Evolutionary conservation across 1,140 invertebrate species (phyloP).

Genomic region (Drosophila navojoa): DNA sequence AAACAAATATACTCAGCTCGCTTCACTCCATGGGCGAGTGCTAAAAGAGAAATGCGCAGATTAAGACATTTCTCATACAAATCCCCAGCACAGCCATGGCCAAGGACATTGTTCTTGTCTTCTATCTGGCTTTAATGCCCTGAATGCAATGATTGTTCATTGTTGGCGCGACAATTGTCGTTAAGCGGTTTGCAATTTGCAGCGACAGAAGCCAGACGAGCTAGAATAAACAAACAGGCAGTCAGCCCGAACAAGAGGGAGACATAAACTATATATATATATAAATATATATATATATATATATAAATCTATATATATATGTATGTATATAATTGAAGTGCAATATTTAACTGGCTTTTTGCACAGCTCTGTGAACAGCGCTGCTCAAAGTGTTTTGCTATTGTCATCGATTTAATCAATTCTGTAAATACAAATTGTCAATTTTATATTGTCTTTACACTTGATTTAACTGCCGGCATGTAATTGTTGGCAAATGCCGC

Average conservation of each 20-base stretch:
- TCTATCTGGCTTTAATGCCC: constrained; percentile 4
- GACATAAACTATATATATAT: neutral
- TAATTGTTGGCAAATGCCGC: too few species aligned
- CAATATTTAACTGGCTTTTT: neutral
- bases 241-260: neutral
- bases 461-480: too few species aligned
- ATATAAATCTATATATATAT: neutral
- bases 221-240: neutral
- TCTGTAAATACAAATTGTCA: too few species aligned
- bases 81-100: neutral
- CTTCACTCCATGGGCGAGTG: too few species aligned
- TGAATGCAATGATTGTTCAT: constrained; percentile 30
- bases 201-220: constrained; percentile 11
- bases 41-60: neutral
- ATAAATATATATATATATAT: neutral
- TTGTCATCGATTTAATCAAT: neutral
- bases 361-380: neutral
- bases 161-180: constrained; percentile 35
- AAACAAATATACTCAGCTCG: too few species aligned
- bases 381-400: neutral
- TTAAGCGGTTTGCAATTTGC: constrained; percentile 24
- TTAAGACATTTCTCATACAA: neutral
- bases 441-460: too few species aligned
- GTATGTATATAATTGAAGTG: neutral
- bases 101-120: constrained; percentile 1